phyloP scores from a whole-genome alignment of 2,113 vertebrate species.

The Cyanistes caeruleus region DNA sequence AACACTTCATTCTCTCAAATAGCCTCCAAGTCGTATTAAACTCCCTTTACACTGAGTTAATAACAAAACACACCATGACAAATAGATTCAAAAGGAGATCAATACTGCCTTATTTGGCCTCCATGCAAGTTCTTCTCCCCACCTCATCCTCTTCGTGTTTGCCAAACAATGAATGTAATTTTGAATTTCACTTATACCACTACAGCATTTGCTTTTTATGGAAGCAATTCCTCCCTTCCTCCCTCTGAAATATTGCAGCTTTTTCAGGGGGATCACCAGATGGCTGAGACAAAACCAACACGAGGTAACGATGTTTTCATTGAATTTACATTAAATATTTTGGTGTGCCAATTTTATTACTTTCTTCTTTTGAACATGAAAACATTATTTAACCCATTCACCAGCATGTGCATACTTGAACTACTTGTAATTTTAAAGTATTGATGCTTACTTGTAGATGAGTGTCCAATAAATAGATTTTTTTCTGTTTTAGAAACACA shows the following conservation, averaged over 20 bases:
- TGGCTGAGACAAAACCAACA: neutral
- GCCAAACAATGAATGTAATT: neutral
- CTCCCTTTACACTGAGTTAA: neutral
- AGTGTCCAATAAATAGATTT: neutral
- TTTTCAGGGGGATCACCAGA: neutral
- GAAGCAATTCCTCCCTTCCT: neutral
- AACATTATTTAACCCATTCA: conserved; percentile 59
- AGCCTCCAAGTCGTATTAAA: neutral
- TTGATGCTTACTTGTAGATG: neutral
- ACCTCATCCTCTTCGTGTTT: neutral
- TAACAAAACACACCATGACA: neutral
- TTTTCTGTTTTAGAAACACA: conserved; percentile 18
- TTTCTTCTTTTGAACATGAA: neutral
- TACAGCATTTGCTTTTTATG: neutral
- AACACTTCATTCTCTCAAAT: neutral
- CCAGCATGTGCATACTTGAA: neutral
- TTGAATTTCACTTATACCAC: neutral
- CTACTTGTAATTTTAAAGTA: neutral
- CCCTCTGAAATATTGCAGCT: neutral
- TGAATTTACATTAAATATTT: neutral
- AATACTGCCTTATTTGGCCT: neutral
- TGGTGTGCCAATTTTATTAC: neutral
- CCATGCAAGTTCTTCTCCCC: neutral
- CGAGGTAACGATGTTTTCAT: neutral
- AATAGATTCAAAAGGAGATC: neutral